These are phyloP conservation scores for Brachionus calyciflorus DNA, from an alignment of 1,140 invertebrate species.

Conservation along the genomic window DNA sequence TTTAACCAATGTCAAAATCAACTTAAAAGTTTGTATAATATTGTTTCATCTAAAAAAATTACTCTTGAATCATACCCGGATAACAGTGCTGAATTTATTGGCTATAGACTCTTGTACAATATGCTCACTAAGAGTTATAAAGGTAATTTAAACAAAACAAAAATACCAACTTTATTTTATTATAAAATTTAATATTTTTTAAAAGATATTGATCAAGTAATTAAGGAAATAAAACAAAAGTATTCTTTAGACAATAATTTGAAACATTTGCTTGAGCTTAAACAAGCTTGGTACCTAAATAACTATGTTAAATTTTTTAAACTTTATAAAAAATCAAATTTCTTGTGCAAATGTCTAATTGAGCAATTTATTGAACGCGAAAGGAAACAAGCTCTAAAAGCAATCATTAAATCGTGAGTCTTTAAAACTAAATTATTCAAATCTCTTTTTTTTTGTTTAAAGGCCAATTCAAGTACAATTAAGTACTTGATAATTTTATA, in stretches of 20 bases:
- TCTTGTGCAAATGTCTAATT: conserved; percentile 31
- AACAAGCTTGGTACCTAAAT: conserved; percentile 41
- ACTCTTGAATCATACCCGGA: conserved; percentile 29
- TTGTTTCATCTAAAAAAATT: conserved; percentile 26
- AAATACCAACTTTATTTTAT: neutral
- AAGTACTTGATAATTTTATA: too few species aligned
- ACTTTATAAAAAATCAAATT: conserved; percentile 46
- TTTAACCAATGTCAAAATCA: conserved; percentile 46
- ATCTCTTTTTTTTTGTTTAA: too few species aligned
- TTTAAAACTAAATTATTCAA: conserved; percentile 6
- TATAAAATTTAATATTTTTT: neutral
- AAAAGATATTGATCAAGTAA: conserved; percentile 45
- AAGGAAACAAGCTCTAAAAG: conserved; percentile 34
- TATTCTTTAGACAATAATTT: conserved; percentile 11
- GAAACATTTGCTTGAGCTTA: conserved; percentile 43
- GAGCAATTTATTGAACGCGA: conserved; percentile 44
- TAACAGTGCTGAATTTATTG: conserved; percentile 44
- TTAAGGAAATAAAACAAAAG: conserved; percentile 38
- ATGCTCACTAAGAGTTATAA: conserved; percentile 43
- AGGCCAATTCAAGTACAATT: too few species aligned
- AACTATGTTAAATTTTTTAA: conserved; percentile 46
- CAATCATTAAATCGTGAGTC: conserved; percentile 44
- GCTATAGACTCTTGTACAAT: conserved; percentile 45
- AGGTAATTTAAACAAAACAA: neutral
- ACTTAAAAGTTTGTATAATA: conserved; percentile 46